Evolutionary conservation across 2,888 invertebrate genomes (phyloP).

Genomic region (Serrognathus titanus): DNA sequence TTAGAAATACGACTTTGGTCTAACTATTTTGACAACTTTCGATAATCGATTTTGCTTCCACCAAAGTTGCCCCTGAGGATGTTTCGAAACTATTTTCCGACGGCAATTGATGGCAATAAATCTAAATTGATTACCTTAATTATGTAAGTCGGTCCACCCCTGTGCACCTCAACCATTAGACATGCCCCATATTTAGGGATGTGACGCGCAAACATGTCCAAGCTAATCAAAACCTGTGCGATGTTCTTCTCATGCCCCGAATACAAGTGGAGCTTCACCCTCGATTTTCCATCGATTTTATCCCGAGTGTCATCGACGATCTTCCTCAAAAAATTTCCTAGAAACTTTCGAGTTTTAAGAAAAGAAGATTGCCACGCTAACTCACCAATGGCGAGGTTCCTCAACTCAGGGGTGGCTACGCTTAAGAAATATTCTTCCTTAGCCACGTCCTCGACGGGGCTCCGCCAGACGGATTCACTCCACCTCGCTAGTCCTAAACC

Average conservation of each 20-base stretch:
- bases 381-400: constrained; percentile 47
- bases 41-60: too few relatives aligned
- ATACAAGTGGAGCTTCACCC: constrained; percentile 6
- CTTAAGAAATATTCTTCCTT: constrained; percentile 43
- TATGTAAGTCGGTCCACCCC: background rate
- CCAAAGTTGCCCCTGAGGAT: too few relatives aligned
- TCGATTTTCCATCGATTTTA: constrained; percentile 3
- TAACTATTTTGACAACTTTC: too few relatives aligned
- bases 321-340: constrained; percentile 9
- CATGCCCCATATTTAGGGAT: constrained; percentile 10
- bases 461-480: constrained; percentile 40
- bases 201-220: constrained; percentile 1
- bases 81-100: too few relatives aligned
- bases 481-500: constrained; percentile 46
- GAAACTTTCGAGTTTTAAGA: background rate
- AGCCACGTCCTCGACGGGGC: constrained; percentile 38
- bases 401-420: constrained; percentile 39
- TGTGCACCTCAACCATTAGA: constrained; percentile 10
- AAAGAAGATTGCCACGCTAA: background rate
- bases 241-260: constrained; percentile 12
- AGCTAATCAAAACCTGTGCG: constrained; percentile 3
- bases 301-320: constrained; percentile 8
- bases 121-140: constrained; percentile 3
- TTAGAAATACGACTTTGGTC: too few relatives aligned
- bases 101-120: too few relatives aligned